phyloP scores from a whole-genome alignment of 2,888 invertebrate species.

The Parapristionchus giblindavisi region DNA sequence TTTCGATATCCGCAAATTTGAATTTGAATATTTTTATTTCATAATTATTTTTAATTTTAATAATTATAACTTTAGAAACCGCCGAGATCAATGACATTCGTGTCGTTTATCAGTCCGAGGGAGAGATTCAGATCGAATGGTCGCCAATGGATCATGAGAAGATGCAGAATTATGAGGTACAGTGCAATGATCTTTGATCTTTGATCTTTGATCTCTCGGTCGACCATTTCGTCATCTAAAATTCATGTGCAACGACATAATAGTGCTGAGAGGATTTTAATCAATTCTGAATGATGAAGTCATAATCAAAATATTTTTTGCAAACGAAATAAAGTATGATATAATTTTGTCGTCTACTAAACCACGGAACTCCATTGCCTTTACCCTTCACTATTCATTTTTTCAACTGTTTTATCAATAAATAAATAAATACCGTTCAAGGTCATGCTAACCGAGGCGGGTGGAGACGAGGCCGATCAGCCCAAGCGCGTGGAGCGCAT shows the following conservation, averaged over 20 bases:
- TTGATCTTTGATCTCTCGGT: background rate
- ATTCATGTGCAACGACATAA: no score
- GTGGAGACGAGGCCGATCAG: constrained; percentile 47
- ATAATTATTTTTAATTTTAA: background rate
- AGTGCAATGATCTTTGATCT: background rate
- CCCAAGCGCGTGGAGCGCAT: constrained; percentile 56
- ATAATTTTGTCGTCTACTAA: no score
- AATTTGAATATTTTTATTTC: background rate
- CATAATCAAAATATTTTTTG: no score
- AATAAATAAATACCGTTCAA: no score
- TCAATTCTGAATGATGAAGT: no score
- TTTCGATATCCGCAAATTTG: background rate
- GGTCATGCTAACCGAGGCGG: constrained; percentile 57
- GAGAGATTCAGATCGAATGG: constrained; percentile 45
- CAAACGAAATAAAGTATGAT: no score
- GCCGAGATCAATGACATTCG: constrained; percentile 35
- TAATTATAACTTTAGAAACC: constrained; percentile 3
- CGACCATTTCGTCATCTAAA: background rate
- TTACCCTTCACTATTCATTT: no score
- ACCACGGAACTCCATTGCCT: no score
- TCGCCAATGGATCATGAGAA: constrained; percentile 27
- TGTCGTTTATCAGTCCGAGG: constrained; percentile 39
- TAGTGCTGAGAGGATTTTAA: no score
- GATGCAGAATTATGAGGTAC: constrained; percentile 49
- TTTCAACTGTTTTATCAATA: no score